Conservation (phyloP, 2,113 vertebrate genomes). For the Thunnus maccoyii region DNA sequence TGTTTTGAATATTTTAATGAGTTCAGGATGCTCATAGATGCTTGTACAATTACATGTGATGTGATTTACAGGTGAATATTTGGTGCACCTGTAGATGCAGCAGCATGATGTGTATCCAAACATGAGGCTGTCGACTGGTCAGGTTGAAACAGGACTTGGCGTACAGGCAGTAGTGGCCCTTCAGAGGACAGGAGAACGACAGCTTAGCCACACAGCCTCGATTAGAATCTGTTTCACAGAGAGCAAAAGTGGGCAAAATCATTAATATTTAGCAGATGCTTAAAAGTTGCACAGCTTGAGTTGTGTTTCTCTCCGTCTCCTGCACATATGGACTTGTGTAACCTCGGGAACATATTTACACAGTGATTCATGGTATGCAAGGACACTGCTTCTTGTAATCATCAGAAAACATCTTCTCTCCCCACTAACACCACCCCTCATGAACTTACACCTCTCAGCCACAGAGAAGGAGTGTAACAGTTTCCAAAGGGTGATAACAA, state of each 20-base stretch:
- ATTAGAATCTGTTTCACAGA: conserved; percentile 84
- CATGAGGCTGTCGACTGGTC: conserved; percentile 89
- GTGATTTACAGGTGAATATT: not conserved
- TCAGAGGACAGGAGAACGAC: conserved; percentile 93
- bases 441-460: not conserved
- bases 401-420: conserved; percentile 1
- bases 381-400: not conserved
- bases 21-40: too few species aligned
- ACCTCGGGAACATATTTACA: conserved; percentile 37
- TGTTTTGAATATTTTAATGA: too few species aligned
- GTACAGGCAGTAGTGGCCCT: conserved; percentile 95
- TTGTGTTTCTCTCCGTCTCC: not conserved
- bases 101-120: conserved; percentile 98
- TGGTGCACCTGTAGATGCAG: conserved; percentile 91
- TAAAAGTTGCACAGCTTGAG: not conserved
- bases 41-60: not conserved
- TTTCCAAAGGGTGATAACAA: not conserved
- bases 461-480: not conserved
- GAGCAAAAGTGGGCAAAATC: not conserved
- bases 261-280: conserved; percentile 14
- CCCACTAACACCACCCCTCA: not conserved
- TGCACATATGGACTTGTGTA: conserved; percentile 41
- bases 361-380: conserved; percentile 46
- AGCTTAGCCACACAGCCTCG: conserved; percentile 90
- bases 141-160: conserved; percentile 93